These are phyloP conservation scores for Tolmerus cingulatus DNA, from an alignment of 2,888 invertebrate species.

Conservation along the genomic window DNA sequence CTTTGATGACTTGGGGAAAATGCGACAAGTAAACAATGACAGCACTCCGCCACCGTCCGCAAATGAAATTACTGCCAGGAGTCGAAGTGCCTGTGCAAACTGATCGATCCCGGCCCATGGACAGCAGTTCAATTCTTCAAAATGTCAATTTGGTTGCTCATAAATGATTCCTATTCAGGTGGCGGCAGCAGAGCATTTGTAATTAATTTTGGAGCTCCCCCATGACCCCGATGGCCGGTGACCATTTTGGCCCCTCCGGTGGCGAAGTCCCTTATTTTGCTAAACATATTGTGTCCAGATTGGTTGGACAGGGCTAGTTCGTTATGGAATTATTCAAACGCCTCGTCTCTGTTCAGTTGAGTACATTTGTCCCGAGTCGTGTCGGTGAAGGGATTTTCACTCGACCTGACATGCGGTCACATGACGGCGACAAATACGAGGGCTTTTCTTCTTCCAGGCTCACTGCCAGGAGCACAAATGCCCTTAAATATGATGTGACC, in stretches of 20 bases:
- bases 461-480: neutral
- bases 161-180: conserved; percentile 7
- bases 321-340: conserved; percentile 27
- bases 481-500: neutral
- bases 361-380: conserved; percentile 6
- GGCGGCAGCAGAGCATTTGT: neutral
- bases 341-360: neutral
- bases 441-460: neutral
- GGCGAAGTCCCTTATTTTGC: neutral
- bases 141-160: conserved; percentile 24
- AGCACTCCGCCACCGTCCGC: neutral
- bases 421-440: neutral
- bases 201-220: neutral
- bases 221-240: neutral
- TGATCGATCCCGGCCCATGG: neutral
- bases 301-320: neutral
- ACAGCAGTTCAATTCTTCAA: conserved; percentile 23
- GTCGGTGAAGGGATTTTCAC: neutral
- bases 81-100: neutral
- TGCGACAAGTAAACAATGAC: neutral
- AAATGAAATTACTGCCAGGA: neutral
- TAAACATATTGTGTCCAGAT: neutral
- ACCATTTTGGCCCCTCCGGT: neutral
- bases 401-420: conserved; percentile 2
- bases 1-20: neutral